Percentiles rank a stretch among this genome's conserved stretches.
These are phyloP conservation scores for Drosophila kikkawai DNA, from an alignment of 1,140 invertebrate species.

Conservation along the genomic window DNA sequence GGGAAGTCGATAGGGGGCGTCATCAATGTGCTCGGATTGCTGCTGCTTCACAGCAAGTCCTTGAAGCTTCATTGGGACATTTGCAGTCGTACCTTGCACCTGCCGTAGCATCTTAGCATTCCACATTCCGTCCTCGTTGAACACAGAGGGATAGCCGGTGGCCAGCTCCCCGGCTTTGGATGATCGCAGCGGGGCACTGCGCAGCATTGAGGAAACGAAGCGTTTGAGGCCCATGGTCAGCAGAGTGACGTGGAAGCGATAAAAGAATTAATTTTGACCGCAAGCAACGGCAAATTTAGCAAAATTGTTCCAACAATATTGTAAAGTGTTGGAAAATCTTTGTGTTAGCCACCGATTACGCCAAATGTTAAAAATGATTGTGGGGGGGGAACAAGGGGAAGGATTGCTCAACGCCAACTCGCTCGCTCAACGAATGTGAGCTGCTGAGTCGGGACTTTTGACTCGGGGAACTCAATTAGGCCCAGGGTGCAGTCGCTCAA, in stretches of 20 bases:
- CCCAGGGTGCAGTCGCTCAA: slow-evolving; percentile 42
- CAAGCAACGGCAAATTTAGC: slow-evolving; percentile 9
- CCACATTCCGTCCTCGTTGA: slow-evolving; percentile 32
- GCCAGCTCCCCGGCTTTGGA: slow-evolving; percentile 16
- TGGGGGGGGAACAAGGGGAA: neutral
- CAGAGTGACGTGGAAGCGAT: neutral
- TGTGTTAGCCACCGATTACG: neutral
- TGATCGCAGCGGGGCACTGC: slow-evolving; percentile 1
- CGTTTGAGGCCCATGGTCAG: slow-evolving; percentile 25
- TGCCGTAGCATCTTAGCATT: neutral
- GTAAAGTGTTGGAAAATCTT: neutral
- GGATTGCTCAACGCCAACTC: slow-evolving; percentile 5
- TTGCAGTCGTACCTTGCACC: neutral
- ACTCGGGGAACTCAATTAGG: slow-evolving; percentile 71
- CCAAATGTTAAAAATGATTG: slow-evolving; percentile 4
- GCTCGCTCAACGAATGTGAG: slow-evolving; percentile 16
- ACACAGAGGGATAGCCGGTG: slow-evolving; percentile 15
- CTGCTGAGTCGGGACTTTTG: slow-evolving; percentile 60
- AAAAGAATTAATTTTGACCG: slow-evolving; percentile 8
- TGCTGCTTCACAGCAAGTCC: neutral
- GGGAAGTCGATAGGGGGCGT: neutral
- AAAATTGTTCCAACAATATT: neutral
- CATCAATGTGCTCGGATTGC: neutral
- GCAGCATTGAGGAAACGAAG: slow-evolving; percentile 2
- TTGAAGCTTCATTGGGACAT: neutral